Percentiles rank a stretch among this genome's conserved stretches.
phyloP scores from a whole-genome alignment of 1,140 invertebrate species.

The Holotrichia oblita region DNA sequence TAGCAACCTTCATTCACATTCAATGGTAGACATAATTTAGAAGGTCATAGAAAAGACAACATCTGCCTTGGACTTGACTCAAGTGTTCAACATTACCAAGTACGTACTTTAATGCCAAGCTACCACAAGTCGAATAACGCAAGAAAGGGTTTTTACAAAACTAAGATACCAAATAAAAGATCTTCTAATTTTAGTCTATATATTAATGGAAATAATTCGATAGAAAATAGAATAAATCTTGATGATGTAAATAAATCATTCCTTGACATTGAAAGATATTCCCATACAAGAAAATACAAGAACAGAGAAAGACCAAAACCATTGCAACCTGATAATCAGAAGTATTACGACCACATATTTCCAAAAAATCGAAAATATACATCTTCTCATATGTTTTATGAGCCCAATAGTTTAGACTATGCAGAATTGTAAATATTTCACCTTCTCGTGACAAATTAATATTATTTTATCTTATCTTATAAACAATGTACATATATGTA shows the following conservation, averaged over 20 bases:
- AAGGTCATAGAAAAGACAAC: slow-evolving; percentile 52
- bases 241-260: background rate
- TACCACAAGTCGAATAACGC: slow-evolving; percentile 50
- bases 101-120: slow-evolving; percentile 48
- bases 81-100: slow-evolving; percentile 46
- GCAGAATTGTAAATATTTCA: slow-evolving; percentile 59
- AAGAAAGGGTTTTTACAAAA: slow-evolving; percentile 43
- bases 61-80: slow-evolving; percentile 54
- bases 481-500: background rate
- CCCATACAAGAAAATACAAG: slow-evolving; percentile 46
- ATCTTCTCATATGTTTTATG: slow-evolving; percentile 52
- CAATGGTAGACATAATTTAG: slow-evolving; percentile 60
- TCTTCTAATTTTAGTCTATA: slow-evolving; percentile 42
- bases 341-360: slow-evolving; percentile 59
- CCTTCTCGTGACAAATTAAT: no score
- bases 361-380: slow-evolving; percentile 51
- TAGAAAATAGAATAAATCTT: background rate
- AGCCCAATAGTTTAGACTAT: slow-evolving; percentile 57
- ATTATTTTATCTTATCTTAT: background rate
- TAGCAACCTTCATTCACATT: slow-evolving; percentile 59
- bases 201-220: slow-evolving; percentile 52
- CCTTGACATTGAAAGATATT: slow-evolving; percentile 38
- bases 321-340: slow-evolving; percentile 57
- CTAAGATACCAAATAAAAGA: slow-evolving; percentile 33
- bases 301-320: slow-evolving; percentile 55